These are phyloP conservation scores for Sinotaia quadrata DNA, from an alignment of 2,888 invertebrate species.

Conservation along the genomic window DNA sequence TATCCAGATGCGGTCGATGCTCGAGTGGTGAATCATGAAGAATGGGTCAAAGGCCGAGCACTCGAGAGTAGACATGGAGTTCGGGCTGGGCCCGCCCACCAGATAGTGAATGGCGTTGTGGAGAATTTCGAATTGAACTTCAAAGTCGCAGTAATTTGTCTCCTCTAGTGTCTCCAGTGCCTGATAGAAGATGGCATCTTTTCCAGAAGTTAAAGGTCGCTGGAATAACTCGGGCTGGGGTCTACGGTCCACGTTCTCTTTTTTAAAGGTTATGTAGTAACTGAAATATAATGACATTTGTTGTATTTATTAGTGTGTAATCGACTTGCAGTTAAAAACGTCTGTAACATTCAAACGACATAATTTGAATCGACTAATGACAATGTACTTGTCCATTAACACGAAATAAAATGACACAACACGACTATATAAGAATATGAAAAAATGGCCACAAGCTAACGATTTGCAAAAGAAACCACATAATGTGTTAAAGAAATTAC, in stretches of 20 bases:
- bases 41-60: constrained; percentile 43
- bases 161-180: constrained; percentile 38
- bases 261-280: no score
- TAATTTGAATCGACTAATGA: no score
- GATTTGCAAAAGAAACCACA: no score
- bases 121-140: constrained; percentile 37
- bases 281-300: no score
- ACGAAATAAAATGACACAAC: no score
- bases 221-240: constrained; percentile 31
- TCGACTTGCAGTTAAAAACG: no score
- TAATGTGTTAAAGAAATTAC: no score
- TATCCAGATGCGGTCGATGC: constrained; percentile 44
- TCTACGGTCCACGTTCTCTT: constrained; percentile 14
- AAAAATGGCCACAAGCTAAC: no score
- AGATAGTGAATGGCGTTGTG: constrained; percentile 44
- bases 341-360: no score
- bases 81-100: constrained; percentile 37
- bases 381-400: no score
- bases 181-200: constrained; percentile 35
- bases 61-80: constrained; percentile 41
- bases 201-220: constrained; percentile 36
- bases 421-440: no score
- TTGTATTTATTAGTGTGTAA: no score
- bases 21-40: constrained; percentile 45
- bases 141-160: constrained; percentile 41